A percentile compares a stretch with the other conserved stretches of the same genome.
These are phyloP conservation scores for Anthopleura xanthogrammica DNA, from an alignment of 92 coral and sea anemone genomes.

Conservation along the genomic window DNA sequence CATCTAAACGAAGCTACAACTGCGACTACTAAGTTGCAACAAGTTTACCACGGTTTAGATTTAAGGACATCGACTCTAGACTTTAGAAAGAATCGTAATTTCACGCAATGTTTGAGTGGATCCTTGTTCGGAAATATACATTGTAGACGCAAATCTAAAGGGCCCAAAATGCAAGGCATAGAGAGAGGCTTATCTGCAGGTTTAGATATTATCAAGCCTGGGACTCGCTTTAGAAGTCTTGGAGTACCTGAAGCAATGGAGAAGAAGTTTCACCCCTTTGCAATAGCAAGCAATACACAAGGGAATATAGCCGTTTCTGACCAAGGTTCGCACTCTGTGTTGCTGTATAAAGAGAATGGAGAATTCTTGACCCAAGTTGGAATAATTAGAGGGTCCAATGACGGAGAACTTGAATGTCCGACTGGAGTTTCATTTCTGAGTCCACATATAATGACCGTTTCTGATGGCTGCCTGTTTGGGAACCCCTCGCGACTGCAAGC, in stretches of 20 bases:
- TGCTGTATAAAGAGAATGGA: conserved; percentile 60
- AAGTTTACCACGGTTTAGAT: conserved; percentile 39
- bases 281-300: conserved; percentile 41
- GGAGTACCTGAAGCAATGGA: conserved; percentile 52
- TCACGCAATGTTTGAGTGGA: conserved; percentile 70
- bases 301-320: conserved; percentile 56
- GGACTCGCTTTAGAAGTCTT: conserved; percentile 57
- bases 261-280: conserved; percentile 64
- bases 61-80: conserved; percentile 50
- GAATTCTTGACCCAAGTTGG: conserved; percentile 59
- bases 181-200: conserved; percentile 24
- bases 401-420: conserved; percentile 72
- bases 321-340: conserved; percentile 66
- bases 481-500: conserved; percentile 77
- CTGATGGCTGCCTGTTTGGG: conserved; percentile 80
- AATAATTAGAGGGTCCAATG: conserved; percentile 43
- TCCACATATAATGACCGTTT: conserved; percentile 49
- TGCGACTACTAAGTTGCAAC: conserved; percentile 50
- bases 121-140: conserved; percentile 56
- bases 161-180: conserved; percentile 10
- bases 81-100: conserved; percentile 50
- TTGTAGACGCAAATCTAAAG: background rate
- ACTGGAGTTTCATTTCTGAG: conserved; percentile 56
- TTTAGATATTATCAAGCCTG: conserved; percentile 58
- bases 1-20: conserved; percentile 57